Evolutionary conservation across 2,888 invertebrate genomes (phyloP), one percentile per base, ranked within the genome.

Genomic region (Acronicta alni): DNA sequence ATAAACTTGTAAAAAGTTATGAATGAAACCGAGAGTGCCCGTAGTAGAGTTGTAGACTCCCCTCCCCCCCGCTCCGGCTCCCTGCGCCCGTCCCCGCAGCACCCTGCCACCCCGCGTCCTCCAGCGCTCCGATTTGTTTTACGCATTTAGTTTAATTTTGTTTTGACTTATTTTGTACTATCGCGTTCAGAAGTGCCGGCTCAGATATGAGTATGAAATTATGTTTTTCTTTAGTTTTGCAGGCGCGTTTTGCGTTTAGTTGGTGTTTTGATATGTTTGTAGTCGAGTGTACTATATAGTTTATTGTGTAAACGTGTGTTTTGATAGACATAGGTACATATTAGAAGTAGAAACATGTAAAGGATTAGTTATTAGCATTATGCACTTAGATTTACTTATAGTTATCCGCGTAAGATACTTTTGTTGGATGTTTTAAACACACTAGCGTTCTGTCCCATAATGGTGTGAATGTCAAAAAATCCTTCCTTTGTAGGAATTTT

Each of bases 1-100:
- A 93, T 93, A 93, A 94, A 93, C 92, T 94, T 93, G 92, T 92
- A 94, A 94, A 94, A 94, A 94, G 94, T 94, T 94, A 94, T 94
- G 94, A 94, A 94, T 94, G 94, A 94, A 94, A 93, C 89, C 86
- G 93, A 94, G 93, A 93, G 94, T 92, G 91, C 43, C 66, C 91
- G 93, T 93, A 93, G 93, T 94, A 89, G 88, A 91, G 91, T 92
- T 91, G 92, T 92, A 91, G 89, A 80, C 85, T 73, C 79, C 82
- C 82, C 84, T 80, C 72, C 67, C 60, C 65, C 65, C 58, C 30
- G 30, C 41, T 41, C 12, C 51, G 20, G 69, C 82, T 78, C 41
- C 42, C 23, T 80, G 66, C 78, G 79, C 81, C 82, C 78, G n/a
- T 71, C 71, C 55, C 72, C 67, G 66, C 56, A 72, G 70, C 67